Conservation (phyloP, 2,797 vertebrate genomes). For the Hippoglossus hippoglossus region DNA sequence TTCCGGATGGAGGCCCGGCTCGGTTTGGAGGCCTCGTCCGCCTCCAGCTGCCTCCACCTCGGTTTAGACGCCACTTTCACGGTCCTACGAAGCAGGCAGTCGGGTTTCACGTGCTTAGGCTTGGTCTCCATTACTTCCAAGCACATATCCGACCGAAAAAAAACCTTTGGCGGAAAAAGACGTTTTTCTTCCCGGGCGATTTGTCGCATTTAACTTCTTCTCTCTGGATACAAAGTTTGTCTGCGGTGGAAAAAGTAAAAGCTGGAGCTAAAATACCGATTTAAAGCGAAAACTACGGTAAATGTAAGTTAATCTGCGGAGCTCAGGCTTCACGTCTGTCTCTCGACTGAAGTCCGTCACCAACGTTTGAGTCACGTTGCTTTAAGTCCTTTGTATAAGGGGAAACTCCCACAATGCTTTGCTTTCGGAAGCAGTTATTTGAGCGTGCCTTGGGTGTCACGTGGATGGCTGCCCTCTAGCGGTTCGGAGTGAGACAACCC, state of each 20-base stretch:
- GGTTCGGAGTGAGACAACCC: slow-evolving; percentile 29
- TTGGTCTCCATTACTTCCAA: slow-evolving; percentile 52
- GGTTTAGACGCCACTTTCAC: slow-evolving; percentile 11
- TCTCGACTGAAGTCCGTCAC: rapidly evolving
- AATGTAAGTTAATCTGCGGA: rapidly evolving
- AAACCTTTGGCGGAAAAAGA: rapidly evolving
- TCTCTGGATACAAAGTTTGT: rapidly evolving
- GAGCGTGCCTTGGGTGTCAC: rapidly evolving
- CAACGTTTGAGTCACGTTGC: slow-evolving; percentile 28
- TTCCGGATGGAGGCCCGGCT: slow-evolving; percentile 25
- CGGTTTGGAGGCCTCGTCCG: slow-evolving; percentile 22
- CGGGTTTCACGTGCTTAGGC: background rate
- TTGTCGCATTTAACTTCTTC: background rate
- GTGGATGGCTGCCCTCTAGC: slow-evolving; percentile 35
- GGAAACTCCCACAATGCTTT: slow-evolving; percentile 56
- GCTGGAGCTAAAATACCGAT: rapidly evolving
- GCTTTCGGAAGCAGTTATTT: background rate
- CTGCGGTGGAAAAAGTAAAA: rapidly evolving
- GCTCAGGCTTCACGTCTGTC: rapidly evolving
- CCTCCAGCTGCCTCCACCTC: slow-evolving; percentile 15
- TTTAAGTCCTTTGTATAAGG: slow-evolving; percentile 6
- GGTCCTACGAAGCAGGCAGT: slow-evolving; percentile 7
- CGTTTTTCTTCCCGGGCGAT: background rate
- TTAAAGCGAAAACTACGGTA: too few relatives aligned
- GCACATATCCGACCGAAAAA: slow-evolving; percentile 73